Base-by-base conservation (phyloP, 2,888 invertebrate genomes). In the Drosophila paramelanica region DNA sequence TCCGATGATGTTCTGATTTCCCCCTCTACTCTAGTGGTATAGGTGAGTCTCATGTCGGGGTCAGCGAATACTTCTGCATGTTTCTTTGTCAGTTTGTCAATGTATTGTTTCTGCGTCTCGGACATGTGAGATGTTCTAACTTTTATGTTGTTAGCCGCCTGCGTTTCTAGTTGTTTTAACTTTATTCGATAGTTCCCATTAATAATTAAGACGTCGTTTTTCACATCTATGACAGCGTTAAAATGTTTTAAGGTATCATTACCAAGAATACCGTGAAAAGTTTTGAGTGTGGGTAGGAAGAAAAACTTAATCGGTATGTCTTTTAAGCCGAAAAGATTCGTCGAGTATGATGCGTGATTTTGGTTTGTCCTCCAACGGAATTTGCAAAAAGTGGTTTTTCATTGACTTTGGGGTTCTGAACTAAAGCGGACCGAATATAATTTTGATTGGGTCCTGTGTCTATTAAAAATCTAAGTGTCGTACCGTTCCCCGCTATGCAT, bases 1-100 rank as follows among this genome's bases (percentile, higher is more conserved):
- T 59, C 43, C 1, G 50, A 43, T 2, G 42, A 25, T 3, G 27
- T 45, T 45, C 38, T 51, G 0, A 56, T 46, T 11, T 38, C 14
- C 17, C 46, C 38, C 14, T 23, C 17, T 8, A 56, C 56, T 4
- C 11, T 13, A 3, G 46, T 53, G 2, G 42, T 49, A 31, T 49
- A 49, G 23, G 41, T 58, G 5, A 58, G 17, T 42, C 50, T 58
- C 43, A 41, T 20, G 50, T 46, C 25, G 0, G 55, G 38, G 17
- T 55, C 27, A 0, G 55, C 45, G 14, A 55, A 55, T 25, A 46
- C 2, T 7, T 55, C 14, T 1, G 43, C 2, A 23, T 58, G 49
- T 2, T 23, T 43, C 5, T 58, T 2, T 3, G 33, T 27, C 3
- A 39, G 6, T 5, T n/a, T 0, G 47, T 47, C 13, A 17, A 10